Evolutionary conservation across 37 sponge, comb jelly and placozoan species (phyloP).

Genomic region (Hormiphora californensis): DNA sequence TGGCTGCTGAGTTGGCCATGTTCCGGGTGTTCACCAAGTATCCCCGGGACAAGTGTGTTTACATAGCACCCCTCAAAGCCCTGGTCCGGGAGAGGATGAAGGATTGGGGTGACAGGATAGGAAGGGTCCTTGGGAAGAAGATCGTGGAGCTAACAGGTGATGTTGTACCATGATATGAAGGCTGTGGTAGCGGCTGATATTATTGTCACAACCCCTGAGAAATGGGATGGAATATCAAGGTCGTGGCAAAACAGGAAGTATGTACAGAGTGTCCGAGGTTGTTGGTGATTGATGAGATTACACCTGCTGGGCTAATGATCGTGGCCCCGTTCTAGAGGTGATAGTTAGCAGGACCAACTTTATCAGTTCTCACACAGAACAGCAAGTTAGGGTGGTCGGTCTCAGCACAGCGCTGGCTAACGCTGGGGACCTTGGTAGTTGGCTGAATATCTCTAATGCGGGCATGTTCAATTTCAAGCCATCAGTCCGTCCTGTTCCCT

Average conservation of each 20-base stretch:
- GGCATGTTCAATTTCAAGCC: conserved; percentile 98
- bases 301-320: conserved; percentile 93
- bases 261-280: conserved; percentile 70
- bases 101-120: conserved; percentile 83
- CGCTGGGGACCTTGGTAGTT: conserved; percentile 90
- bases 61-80: conserved; percentile 97
- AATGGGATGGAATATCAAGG: conserved; percentile 96
- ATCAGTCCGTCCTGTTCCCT: conserved; percentile 94
- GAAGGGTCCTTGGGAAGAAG: conserved; percentile 71
- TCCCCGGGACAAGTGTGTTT: conserved; percentile 66
- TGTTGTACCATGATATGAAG: conserved; percentile 82
- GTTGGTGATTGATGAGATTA: conserved; percentile 95
- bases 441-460: conserved; percentile 79
- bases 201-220: conserved; percentile 99
- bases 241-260: conserved; percentile 96
- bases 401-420: conserved; percentile 96
- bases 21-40: conserved; percentile 60
- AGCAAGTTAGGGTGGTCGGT: conserved; percentile 78
- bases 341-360: conserved; percentile 96
- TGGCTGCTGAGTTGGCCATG: conserved; percentile 98
- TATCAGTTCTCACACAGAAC: conserved; percentile 91
- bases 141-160: conserved; percentile 97
- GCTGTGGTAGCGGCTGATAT: conserved; percentile 84
- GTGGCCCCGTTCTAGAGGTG: conserved; percentile 97
- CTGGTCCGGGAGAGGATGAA: conserved; percentile 88